Evolutionary conservation across 2,888 invertebrate genomes (phyloP).

Genomic region (Stictocephala bisonia): DNA sequence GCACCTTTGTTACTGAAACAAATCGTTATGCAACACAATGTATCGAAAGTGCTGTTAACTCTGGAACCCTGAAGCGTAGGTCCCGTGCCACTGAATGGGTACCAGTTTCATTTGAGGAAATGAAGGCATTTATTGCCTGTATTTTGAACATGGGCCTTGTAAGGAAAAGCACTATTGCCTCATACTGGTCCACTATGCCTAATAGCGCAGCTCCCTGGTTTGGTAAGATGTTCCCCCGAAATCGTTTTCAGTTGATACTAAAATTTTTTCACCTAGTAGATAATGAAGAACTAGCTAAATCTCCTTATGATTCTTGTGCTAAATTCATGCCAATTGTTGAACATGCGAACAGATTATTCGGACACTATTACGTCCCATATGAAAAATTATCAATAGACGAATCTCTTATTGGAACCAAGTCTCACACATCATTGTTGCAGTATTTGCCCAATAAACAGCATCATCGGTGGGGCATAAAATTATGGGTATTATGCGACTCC

Average conservation of each 20-base stretch:
- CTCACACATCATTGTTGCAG: neutral
- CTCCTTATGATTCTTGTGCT: neutral
- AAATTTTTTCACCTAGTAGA: neutral
- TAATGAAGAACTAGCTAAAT: neutral
- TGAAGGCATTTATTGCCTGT: neutral
- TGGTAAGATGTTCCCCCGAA: neutral
- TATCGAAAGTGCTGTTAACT: too few relatives aligned
- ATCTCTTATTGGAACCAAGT: neutral
- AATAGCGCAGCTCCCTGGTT: neutral
- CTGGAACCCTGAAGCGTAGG: neutral
- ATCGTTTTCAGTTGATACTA: neutral
- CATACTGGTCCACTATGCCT: neutral
- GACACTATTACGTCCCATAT: neutral
- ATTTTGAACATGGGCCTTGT: constrained; percentile 24
- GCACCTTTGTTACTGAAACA: neutral
- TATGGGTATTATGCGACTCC: constrained; percentile 26
- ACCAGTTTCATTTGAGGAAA: neutral
- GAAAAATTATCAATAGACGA: neutral
- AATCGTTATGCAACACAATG: constrained; percentile 4
- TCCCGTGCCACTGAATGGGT: constrained; percentile 19
- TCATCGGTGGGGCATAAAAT: constrained; percentile 2
- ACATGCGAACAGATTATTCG: neutral
- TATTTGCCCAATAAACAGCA: constrained; percentile 9
- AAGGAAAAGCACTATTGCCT: neutral
- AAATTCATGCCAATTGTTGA: constrained; percentile 2